phyloP scores from a whole-genome alignment of 1,140 invertebrate species.

The Lordiphosa mommai region DNA sequence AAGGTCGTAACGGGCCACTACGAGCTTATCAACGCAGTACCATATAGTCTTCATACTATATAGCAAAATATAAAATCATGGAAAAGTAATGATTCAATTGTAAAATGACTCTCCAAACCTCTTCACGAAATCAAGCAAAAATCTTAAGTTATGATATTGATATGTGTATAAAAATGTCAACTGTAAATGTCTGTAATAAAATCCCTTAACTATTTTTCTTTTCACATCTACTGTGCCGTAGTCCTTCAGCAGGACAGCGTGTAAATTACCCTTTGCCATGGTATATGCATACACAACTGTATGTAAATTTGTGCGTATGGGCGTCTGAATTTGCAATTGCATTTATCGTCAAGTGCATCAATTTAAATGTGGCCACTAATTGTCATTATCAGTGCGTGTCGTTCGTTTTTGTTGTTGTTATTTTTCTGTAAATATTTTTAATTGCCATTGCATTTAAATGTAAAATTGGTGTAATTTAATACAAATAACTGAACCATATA shows the following conservation, averaged over 20 bases:
- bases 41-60: too few relatives aligned
- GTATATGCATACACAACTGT: constrained; percentile 5
- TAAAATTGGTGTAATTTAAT: constrained; percentile 12
- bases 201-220: too few relatives aligned
- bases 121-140: too few relatives aligned
- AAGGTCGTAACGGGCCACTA: too few relatives aligned
- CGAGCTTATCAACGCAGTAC: too few relatives aligned
- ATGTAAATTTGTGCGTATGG: constrained; percentile 6
- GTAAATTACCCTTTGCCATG: constrained; percentile 63
- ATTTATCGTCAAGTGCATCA: constrained; percentile 77
- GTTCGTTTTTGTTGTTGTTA: constrained; percentile 6
- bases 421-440: constrained; percentile 10
- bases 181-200: too few relatives aligned
- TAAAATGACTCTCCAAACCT: too few relatives aligned
- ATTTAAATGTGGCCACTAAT: constrained; percentile 78
- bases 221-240: too few relatives aligned
- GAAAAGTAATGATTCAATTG: too few relatives aligned
- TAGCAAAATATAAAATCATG: too few relatives aligned
- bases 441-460: constrained; percentile 10
- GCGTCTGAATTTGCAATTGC: constrained; percentile 60
- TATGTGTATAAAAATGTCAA: too few relatives aligned
- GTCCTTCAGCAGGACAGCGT: constrained; percentile 2
- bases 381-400: constrained; percentile 71
- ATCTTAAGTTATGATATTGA: too few relatives aligned
- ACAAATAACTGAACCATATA: constrained; percentile 6